Evolutionary conservation across 2,113 vertebrate genomes (phyloP), one percentile per base, ranked within the genome.

Genomic region (Cygnus buccinator): DNA sequence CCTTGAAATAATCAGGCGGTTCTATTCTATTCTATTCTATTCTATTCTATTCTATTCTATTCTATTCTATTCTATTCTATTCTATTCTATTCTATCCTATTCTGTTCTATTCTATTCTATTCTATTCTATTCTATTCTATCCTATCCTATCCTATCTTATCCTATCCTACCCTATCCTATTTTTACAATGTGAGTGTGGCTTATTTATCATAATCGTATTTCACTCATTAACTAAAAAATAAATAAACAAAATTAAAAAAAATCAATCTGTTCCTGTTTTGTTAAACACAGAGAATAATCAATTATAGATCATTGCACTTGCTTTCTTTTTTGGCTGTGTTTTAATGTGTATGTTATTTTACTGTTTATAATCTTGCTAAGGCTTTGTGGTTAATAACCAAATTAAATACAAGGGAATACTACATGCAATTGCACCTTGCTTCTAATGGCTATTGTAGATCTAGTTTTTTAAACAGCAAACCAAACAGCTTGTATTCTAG

Each of bases 361-460:
- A 4, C 4, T 54, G 4, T 44, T 74, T 71, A 58, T 23, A 77
- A 33, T 59, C 37, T 88, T 86, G 3, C 9, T 68, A 55, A 35
- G 12, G 3, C 4, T 87, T 84, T 75, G 19, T 67, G 16, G 61
- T 72, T 31, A 61, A 82, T 65, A 88, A 67, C 1, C 1, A 13
- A 46, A 54, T 12, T 16, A 87, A 66, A 19, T 71, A 4, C 11
- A 66, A 85, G 31, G 62, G 84, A 85, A 75, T 52, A 11, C 7
- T 82, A 17, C 5, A 31, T 55, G 4, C 4, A 33, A 3, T 44
- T 62, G 6, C 41, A 10, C 9, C 63, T 95, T 0, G 1, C 77
- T 91, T 91, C 57, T 46, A 58, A 71, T 43, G 70, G 3, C 11
- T 84, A 39, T 43, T 2, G 26, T 91, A 28, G 48, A 44, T 33